These are phyloP conservation scores for Aldrovandia affinis DNA, from an alignment of 2,797 vertebrate species.

Conservation along the genomic window DNA sequence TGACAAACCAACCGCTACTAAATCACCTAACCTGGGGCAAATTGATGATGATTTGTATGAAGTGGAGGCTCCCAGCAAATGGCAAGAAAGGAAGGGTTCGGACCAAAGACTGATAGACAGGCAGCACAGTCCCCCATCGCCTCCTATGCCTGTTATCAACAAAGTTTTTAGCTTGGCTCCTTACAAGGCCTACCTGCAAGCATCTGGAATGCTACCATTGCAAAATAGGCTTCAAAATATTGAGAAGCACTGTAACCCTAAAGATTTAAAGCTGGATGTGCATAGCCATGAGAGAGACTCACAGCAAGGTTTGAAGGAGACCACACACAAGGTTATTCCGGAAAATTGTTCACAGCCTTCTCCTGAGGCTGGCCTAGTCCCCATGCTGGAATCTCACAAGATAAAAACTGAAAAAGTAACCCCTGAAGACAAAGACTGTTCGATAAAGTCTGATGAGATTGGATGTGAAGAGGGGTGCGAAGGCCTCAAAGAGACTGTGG, in stretches of 20 bases:
- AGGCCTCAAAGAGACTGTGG: slow-evolving; percentile 36
- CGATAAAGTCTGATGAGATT: slow-evolving; percentile 34
- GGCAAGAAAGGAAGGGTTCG: slow-evolving; percentile 25
- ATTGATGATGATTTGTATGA: slow-evolving; percentile 56
- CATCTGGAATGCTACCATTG: slow-evolving; percentile 51
- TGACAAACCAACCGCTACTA: slow-evolving; percentile 30
- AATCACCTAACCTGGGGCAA: slow-evolving; percentile 44
- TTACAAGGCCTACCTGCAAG: slow-evolving; percentile 78
- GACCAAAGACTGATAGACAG: slow-evolving; percentile 14
- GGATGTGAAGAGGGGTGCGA: slow-evolving; percentile 29
- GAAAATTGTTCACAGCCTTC: slow-evolving; percentile 3
- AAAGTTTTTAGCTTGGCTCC: slow-evolving; percentile 92
- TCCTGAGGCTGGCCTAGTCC: slow-evolving; percentile 27
- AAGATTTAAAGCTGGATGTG: slow-evolving; percentile 45
- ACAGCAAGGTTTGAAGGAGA: slow-evolving; percentile 33
- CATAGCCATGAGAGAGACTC: slow-evolving; percentile 43
- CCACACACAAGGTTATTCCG: not conserved
- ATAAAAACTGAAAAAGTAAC: slow-evolving; percentile 67
- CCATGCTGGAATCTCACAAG: slow-evolving; percentile 38
- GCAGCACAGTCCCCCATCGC: slow-evolving; percentile 58
- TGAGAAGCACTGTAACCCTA: slow-evolving; percentile 26
- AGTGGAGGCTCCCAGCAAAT: slow-evolving; percentile 31
- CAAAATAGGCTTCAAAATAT: slow-evolving; percentile 38
- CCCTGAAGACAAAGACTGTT: slow-evolving; percentile 28
- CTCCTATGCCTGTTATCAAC: slow-evolving; percentile 91